Base-by-base conservation (phyloP, 2,797 vertebrate species). In the Lacerta agilis region DNA sequence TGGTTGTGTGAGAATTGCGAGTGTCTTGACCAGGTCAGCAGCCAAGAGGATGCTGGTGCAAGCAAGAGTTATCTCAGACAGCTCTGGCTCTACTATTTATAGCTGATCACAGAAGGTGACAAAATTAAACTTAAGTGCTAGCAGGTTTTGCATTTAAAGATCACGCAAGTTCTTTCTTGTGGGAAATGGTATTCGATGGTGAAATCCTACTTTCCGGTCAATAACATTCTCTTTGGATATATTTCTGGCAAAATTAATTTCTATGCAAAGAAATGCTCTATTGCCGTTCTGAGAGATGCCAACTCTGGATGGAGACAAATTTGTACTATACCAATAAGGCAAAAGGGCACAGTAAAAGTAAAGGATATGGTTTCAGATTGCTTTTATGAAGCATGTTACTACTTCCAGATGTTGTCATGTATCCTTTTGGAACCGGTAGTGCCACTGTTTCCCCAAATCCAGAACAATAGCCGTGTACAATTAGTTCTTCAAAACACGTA, bases 61-160 rank as follows among this genome's bases (percentile, higher is more conserved):
- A 67, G 76, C 29, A 78, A 77, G 41, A 33, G 41, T 86, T n/a
- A 79, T 69, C 64, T 71, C 85, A 69, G n/a, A 38, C 23, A 79
- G 76, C 66, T 76, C 55, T 66, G 58, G 83, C 8, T 58, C 10
- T n/a, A 25, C 85, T 86, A 86, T 86, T 86, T 86, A 79, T 86
- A 86, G 77, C 43, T 71, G n/a, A 86, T 38, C 64, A 55, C 23
- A 55, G 43, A 86, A 86, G 85, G 85, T 79, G 85, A 69, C 66
- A 71, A 29, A 86, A 86, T 55, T 71, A 67, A 79, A 79, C n/a
- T 27, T 71, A 29, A 38, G 29, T 71, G 81, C 10, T 49, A 71
- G 17, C 38, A 71, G 38, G 64, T 55, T 49, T 69, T 79, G 45
- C 66, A 79, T n/a, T 41, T 55, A 18, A 86, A 79, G 43, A 79